phyloP scores from a whole-genome alignment of 2,888 invertebrate genomes.

The Papilio protenor region DNA sequence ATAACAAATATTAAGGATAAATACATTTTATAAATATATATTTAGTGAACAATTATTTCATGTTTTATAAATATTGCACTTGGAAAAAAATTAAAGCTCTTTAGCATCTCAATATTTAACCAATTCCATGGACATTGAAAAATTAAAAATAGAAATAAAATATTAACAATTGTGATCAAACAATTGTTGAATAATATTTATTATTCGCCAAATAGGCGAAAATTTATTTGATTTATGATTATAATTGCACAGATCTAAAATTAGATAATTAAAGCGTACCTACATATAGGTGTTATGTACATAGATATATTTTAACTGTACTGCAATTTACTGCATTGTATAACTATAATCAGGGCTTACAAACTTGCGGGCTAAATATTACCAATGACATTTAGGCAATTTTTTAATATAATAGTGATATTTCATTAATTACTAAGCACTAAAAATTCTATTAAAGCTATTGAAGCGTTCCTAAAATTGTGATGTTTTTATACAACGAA shows the following conservation, averaged over 20 bases:
- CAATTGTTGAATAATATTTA: background rate
- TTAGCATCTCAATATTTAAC: constrained; percentile 1
- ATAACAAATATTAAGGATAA: background rate
- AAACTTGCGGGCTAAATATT: constrained; percentile 1
- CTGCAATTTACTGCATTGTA: background rate
- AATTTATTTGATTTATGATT: background rate
- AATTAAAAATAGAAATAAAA: background rate
- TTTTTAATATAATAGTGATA: background rate
- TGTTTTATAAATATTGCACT: background rate
- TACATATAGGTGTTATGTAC: background rate
- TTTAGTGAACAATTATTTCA: constrained; percentile 4
- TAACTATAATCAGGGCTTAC: constrained; percentile 17
- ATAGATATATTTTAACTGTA: constrained; percentile 13
- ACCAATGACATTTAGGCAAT: background rate
- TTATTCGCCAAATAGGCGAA: background rate
- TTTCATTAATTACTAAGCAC: constrained; percentile 4
- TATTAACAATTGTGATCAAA: constrained; percentile 5
- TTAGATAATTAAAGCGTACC: constrained; percentile 18
- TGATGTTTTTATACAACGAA: background rate
- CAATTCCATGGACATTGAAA: background rate
- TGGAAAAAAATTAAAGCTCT: constrained; percentile 1
- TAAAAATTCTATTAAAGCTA: constrained; percentile 14
- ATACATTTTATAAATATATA: background rate
- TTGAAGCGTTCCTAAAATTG: background rate
- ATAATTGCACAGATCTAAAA: constrained; percentile 14